Conservation (phyloP, 1,140 invertebrate species). For the Bombus impatiens region DNA sequence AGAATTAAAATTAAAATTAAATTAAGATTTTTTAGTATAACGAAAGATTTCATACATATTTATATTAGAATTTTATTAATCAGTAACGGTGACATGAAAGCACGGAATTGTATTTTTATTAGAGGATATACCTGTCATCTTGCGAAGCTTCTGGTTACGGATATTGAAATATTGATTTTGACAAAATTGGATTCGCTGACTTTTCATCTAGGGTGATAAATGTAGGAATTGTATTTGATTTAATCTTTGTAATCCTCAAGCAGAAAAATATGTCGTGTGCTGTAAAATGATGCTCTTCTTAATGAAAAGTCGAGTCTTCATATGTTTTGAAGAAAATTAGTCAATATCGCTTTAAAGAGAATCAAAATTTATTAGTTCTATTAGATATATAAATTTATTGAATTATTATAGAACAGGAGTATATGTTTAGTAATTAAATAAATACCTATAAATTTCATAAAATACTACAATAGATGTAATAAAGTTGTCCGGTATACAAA, state of each 20-base stretch:
- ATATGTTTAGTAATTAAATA: neutral
- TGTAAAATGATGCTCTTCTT: neutral
- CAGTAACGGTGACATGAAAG: neutral
- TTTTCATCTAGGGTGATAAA: too few relatives aligned
- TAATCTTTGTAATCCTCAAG: too few relatives aligned
- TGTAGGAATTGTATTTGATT: too few relatives aligned
- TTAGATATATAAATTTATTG: neutral
- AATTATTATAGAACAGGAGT: neutral
- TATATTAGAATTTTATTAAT: neutral
- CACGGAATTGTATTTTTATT: neutral
- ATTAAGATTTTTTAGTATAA: neutral
- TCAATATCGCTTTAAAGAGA: too few relatives aligned
- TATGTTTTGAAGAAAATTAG: too few relatives aligned
- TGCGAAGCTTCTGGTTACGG: too few relatives aligned
- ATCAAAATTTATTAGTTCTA: too few relatives aligned
- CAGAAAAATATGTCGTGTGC: too few relatives aligned
- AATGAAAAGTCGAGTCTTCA: neutral
- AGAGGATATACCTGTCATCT: too few relatives aligned
- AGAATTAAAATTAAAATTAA: neutral
- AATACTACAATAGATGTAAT: neutral
- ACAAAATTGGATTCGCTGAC: too few relatives aligned
- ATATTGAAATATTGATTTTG: too few relatives aligned
- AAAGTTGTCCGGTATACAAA: neutral
- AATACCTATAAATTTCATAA: neutral
- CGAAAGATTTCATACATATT: neutral